phyloP scores from a whole-genome alignment of 2,113 vertebrate genomes.

The Amblyornis subalaris region DNA sequence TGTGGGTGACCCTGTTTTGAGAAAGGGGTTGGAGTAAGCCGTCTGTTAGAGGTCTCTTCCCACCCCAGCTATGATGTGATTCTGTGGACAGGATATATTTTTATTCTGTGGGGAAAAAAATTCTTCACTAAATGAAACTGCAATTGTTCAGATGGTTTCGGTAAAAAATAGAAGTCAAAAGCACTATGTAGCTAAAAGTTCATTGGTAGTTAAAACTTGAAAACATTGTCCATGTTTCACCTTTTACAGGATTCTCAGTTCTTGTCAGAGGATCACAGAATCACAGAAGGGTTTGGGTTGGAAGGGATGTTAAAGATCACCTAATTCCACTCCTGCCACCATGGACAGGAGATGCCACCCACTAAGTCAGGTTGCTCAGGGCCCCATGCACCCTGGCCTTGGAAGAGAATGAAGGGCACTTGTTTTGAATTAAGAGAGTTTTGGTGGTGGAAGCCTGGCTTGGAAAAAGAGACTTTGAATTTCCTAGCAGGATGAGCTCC shows the following conservation, averaged over 20 bases:
- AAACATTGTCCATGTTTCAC: neutral
- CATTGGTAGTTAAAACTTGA: neutral
- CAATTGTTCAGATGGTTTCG: neutral
- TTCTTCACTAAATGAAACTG: neutral
- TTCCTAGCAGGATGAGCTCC: neutral
- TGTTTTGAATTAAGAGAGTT: neutral
- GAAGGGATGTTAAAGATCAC: neutral
- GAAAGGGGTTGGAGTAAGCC: neutral
- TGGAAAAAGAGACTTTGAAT: neutral
- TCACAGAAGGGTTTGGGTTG: neutral
- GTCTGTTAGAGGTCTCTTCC: neutral
- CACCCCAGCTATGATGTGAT: neutral
- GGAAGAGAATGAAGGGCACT: neutral
- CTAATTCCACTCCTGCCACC: neutral
- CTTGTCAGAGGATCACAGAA: neutral
- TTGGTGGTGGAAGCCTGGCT: neutral
- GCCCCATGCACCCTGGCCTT: neutral
- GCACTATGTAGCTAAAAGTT: neutral
- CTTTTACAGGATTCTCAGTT: neutral
- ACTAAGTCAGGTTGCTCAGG: neutral
- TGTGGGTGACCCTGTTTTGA: neutral
- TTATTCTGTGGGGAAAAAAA: neutral
- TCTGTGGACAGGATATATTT: neutral
- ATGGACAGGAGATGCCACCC: neutral
- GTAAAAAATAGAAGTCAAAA: neutral